A percentile compares a stretch with the other conserved stretches of the same genome.
These are phyloP conservation scores for Ceriagrion tenellum DNA, from an alignment of 2,888 invertebrate genomes.

Conservation along the genomic window DNA sequence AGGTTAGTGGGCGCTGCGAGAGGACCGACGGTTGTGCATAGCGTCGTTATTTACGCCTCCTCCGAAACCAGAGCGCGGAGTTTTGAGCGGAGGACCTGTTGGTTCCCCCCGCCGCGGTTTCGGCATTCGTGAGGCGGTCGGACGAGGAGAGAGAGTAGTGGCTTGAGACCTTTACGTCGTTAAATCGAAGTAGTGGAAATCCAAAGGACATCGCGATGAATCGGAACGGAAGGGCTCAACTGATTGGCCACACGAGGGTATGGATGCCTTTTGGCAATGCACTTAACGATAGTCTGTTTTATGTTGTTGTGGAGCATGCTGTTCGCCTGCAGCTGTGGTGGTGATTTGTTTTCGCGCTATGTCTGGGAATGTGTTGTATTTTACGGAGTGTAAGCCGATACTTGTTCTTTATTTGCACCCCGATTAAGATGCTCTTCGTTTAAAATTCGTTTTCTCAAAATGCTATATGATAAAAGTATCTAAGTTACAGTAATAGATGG, in stretches of 20 bases:
- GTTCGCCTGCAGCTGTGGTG: no score
- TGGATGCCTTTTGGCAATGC: neutral
- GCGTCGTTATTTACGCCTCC: neutral
- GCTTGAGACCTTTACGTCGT: neutral
- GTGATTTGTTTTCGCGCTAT: no score
- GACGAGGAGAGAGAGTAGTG: neutral
- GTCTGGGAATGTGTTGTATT: no score
- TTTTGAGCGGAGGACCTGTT: neutral
- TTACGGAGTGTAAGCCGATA: no score
- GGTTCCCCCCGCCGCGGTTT: neutral
- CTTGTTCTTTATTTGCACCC: no score
- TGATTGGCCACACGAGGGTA: neutral
- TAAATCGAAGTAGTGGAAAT: neutral
- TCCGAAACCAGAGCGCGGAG: conserved; percentile 6
- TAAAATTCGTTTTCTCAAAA: no score
- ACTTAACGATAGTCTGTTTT: no score
- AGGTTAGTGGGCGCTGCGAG: neutral
- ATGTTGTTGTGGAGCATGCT: no score
- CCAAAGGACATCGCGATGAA: neutral
- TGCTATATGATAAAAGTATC: no score
- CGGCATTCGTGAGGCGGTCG: neutral
- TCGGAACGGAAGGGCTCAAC: neutral
- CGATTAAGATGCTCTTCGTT: no score
- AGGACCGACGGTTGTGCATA: neutral
- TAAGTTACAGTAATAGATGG: no score